Conservation (phyloP, 2,113 vertebrate species). For the Mirza zaza region DNA sequence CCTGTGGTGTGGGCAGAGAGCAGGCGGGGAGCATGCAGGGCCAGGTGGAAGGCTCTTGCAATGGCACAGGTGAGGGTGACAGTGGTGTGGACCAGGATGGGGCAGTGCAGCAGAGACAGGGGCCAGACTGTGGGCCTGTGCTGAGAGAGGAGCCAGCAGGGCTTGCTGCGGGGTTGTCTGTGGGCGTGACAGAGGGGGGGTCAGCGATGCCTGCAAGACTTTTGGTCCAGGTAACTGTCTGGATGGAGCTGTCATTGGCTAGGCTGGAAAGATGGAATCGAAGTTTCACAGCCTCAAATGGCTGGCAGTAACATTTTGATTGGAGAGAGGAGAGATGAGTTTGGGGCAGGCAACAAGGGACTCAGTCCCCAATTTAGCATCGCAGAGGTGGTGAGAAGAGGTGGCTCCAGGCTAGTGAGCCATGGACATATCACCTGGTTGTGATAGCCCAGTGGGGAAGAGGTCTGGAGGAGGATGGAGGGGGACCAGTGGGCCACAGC, state of each 20-base stretch:
- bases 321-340: background rate
- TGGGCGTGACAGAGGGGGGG: background rate
- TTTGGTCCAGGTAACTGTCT: too few relatives aligned
- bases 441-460: background rate
- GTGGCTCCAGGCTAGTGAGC: background rate
- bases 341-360: background rate
- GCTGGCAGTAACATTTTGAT: background rate
- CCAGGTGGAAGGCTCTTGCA: background rate
- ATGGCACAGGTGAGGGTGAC: background rate
- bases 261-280: background rate
- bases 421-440: background rate
- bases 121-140: accelerated
- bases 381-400: background rate
- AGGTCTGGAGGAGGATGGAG: background rate
- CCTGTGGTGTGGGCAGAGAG: background rate
- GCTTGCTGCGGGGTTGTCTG: accelerated
- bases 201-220: too few relatives aligned
- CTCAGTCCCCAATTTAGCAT: background rate
- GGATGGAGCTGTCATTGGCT: background rate
- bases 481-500: too few relatives aligned
- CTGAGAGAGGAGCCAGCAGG: background rate
- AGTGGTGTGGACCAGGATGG: too few relatives aligned
- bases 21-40: accelerated
- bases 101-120: background rate
- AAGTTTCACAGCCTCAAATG: background rate